phyloP scores from a whole-genome alignment of 2,888 invertebrate species.

The Lypha dubia region DNA sequence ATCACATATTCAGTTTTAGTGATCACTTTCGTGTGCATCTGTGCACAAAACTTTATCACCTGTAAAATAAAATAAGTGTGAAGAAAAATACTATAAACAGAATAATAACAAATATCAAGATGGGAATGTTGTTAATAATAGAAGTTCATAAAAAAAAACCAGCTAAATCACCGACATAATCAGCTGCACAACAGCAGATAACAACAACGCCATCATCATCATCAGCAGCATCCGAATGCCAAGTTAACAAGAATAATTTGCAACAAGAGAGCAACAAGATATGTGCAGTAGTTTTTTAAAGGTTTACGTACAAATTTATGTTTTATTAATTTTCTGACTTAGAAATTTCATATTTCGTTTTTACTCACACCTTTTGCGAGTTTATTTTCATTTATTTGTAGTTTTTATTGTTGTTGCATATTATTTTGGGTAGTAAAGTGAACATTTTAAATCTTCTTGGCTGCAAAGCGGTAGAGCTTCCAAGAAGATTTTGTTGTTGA shows the following conservation, averaged over 20 bases:
- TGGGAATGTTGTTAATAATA: slow-evolving; percentile 27
- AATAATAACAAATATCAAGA: slow-evolving; percentile 29
- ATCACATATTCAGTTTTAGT: no score
- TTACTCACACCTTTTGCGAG: slow-evolving; percentile 34
- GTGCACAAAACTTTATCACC: background rate
- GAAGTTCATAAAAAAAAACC: slow-evolving; percentile 42
- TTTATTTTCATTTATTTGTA: slow-evolving; percentile 11
- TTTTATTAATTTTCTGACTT: slow-evolving; percentile 44
- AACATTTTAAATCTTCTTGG: slow-evolving; percentile 20
- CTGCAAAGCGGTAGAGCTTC: background rate
- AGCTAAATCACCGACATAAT: slow-evolving; percentile 25
- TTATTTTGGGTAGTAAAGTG: slow-evolving; percentile 6
- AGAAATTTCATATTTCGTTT: slow-evolving; percentile 26
- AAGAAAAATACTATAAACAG: background rate
- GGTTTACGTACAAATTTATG: background rate
- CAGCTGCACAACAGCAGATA: slow-evolving; percentile 26
- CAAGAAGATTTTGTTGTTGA: slow-evolving; percentile 20
- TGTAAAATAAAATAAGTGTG: background rate
- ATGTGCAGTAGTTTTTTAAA: background rate
- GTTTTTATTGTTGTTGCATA: slow-evolving; percentile 35
- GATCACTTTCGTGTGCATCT: background rate
- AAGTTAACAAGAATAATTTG: slow-evolving; percentile 23
- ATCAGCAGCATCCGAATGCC: background rate
- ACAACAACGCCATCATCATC: slow-evolving; percentile 39
- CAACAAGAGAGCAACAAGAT: slow-evolving; percentile 17